These are phyloP conservation scores for Ellobius talpinus DNA, from an alignment of 2,113 vertebrate species.

Conservation along the genomic window DNA sequence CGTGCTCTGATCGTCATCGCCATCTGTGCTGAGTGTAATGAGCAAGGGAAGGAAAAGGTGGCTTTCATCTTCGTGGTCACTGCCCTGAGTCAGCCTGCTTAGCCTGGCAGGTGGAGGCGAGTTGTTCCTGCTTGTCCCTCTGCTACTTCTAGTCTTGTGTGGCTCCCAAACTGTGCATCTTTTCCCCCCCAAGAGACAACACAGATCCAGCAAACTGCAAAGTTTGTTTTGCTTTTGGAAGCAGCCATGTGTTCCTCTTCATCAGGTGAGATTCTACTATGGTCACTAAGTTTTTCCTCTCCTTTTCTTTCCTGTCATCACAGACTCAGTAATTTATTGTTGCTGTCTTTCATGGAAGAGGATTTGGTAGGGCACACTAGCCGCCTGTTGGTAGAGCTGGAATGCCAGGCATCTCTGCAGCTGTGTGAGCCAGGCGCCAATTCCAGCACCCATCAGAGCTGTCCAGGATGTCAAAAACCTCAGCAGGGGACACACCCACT, in stretches of 20 bases:
- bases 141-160: background rate
- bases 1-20: too few species aligned
- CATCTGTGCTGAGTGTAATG: too few species aligned
- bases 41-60: background rate
- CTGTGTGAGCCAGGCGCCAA: background rate
- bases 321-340: background rate
- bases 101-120: background rate
- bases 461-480: background rate
- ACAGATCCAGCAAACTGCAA: background rate
- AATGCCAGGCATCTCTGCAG: background rate
- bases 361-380: background rate
- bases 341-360: background rate
- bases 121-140: background rate
- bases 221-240: background rate
- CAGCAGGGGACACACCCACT: background rate
- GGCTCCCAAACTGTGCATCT: background rate
- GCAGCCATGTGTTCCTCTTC: background rate
- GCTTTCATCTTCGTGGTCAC: background rate
- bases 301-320: background rate
- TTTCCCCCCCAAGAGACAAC: background rate
- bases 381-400: background rate
- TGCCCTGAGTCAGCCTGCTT: background rate
- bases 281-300: constrained; percentile 22
- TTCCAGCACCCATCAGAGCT: background rate
- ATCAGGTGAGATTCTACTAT: background rate